Percentiles rank a stretch among this genome's conserved stretches.
Conservation (phyloP, 1,140 invertebrate species). For the Drosophila bipectinata region DNA sequence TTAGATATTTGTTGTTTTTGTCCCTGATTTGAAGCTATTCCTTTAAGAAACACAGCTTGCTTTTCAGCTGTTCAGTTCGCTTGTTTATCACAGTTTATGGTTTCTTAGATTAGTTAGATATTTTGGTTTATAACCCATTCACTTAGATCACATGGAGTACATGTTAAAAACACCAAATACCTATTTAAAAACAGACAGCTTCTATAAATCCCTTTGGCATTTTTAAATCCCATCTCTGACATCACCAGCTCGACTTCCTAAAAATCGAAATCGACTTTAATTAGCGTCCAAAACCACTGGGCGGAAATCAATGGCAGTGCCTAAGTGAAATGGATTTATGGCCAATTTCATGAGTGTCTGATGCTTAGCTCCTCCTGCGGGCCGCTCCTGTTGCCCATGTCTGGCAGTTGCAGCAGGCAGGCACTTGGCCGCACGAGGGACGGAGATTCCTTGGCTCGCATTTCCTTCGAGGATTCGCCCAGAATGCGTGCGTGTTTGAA, state of each 20-base stretch:
- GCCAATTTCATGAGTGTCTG: constrained; percentile 81
- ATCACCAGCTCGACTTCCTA: background rate
- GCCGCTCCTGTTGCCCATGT: constrained; percentile 54
- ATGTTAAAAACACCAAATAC: background rate
- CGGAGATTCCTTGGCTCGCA: background rate
- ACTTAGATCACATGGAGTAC: background rate
- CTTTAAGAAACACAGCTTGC: constrained; percentile 9
- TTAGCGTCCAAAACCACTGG: constrained; percentile 61
- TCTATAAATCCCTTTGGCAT: background rate
- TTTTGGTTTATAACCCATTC: too few species aligned
- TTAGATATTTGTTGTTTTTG: constrained; percentile 28
- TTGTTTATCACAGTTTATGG: constrained; percentile 21
- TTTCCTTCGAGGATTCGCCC: constrained; percentile 13
- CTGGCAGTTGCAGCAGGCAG: constrained; percentile 31
- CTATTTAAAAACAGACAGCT: too few species aligned
- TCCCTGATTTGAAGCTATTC: constrained; percentile 41
- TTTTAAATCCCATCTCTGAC: constrained; percentile 6
- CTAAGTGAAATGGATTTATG: constrained; percentile 69
- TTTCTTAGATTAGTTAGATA: background rate
- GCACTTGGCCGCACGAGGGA: background rate
- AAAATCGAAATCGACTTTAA: constrained; percentile 61
- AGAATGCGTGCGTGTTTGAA: constrained; percentile 49
- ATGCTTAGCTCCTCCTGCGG: constrained; percentile 40
- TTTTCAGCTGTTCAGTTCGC: background rate
- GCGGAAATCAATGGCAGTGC: constrained; percentile 55